Base-by-base conservation (phyloP, 2,888 invertebrate species). In the Rhingia campestris region DNA sequence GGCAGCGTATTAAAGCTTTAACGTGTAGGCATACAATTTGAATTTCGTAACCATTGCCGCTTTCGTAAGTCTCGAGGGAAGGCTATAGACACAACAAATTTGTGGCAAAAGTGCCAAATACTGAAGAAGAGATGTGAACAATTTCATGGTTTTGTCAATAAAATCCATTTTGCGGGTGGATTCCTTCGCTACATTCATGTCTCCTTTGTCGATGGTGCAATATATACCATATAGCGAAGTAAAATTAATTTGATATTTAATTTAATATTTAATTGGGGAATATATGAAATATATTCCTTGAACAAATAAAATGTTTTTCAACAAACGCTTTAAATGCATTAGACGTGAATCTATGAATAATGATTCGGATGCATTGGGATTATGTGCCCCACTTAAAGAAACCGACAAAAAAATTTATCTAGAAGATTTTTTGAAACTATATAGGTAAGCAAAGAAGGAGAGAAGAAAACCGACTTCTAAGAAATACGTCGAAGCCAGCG, bases 1-100 rank as follows among this genome's bases (percentile, higher is more conserved):
- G 61, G 12, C 61, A 53, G 41, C 30, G 45, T 72, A 61, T 61
- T 43, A 49, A 4, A 43, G 30, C 41, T 43, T 61, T 59, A 41
- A 53, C 73, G 45, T 63, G 73, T 63, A 22, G 22, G 22, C 22
- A 14, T 32, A 47, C 37, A 73, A 73, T 73, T 73, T 73, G 47
- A 54, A 63, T 73, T 63, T 39, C 72, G 10, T 35, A 14, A 49
- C 37, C 61, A n/a, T 58, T 37, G 22, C 6, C 6, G 37, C 22
- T 22, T 22, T 22, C 2, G 4, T 49, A 7, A 6, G 7, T 22
- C 12, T 30, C 14, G 4, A 22, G 9, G 30, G 30, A 9, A n/a
- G 5, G 53, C 35, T 2, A 6, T 6, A 30, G 39, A 7, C 37
- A 12, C 4, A 22, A 6, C 5, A 6, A 54, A 37, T 61, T 32